These are phyloP conservation scores for Lepus europaeus DNA, from an alignment of 2,113 vertebrate genomes.

Conservation along the genomic window DNA sequence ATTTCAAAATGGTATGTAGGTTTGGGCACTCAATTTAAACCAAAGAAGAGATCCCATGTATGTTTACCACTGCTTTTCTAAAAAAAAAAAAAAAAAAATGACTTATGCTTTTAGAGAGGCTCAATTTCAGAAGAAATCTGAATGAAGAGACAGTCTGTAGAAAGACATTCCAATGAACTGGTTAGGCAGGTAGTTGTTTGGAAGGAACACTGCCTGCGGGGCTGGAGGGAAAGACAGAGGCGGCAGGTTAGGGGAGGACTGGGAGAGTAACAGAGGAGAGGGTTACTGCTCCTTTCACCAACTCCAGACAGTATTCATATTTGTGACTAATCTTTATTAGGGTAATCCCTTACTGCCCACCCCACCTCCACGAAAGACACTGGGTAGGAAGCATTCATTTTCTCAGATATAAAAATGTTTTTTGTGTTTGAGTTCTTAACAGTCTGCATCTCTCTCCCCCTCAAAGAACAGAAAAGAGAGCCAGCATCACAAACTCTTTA, in stretches of 20 bases:
- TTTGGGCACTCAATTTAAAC: neutral
- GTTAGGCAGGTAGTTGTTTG: conserved; percentile 86
- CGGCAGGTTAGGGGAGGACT: conserved; percentile 2
- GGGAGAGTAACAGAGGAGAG: conserved; percentile 71
- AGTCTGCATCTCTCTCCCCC: neutral
- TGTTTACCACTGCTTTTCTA: conserved; percentile 39
- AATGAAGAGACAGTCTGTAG: conserved; percentile 82
- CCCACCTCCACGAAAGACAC: conserved; percentile 24
- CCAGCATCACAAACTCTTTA: neutral
- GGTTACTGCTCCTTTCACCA: conserved; percentile 62
- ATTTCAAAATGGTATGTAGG: neutral
- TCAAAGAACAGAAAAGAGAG: conserved; percentile 11
- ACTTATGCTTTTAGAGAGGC: conserved; percentile 73
- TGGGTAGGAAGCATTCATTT: conserved; percentile 59
- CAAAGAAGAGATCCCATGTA: neutral
- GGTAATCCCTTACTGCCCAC: conserved; percentile 37
- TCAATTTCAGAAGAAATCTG: conserved; percentile 85
- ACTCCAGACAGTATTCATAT: conserved; percentile 65
- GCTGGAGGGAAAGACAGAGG: conserved; percentile 84
- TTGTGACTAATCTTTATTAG: conserved; percentile 68
- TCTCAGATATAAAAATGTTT: conserved; percentile 61
- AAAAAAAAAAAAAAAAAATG: neutral
- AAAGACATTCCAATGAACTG: conserved; percentile 91
- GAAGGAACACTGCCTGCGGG: conserved; percentile 84
- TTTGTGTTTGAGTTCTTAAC: conserved; percentile 32